Evolutionary conservation across 2,888 invertebrate species (phyloP), one percentile per base, ranked within the genome.

Genomic region (Andrena bucephala): DNA sequence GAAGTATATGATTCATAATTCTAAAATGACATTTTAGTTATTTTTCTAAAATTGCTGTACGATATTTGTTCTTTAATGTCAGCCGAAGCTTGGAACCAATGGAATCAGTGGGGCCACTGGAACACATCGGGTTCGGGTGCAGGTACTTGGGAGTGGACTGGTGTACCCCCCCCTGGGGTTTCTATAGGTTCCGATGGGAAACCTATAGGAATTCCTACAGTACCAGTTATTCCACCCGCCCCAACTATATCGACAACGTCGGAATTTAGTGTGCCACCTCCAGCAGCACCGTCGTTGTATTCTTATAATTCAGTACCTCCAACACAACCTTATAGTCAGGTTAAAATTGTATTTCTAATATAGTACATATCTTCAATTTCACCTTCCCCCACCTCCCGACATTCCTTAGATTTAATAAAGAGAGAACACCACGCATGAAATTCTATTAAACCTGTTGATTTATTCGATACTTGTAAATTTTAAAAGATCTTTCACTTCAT

Each of bases 101-200:
- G 92, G 92, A 91, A 86, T 72, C 93, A 93, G 31, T 94, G 93
- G 94, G 93, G 92, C 68, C 91, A 93, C 80, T 90, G 92, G 90
- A 90, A 92, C 24, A 81, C 90, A 4, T 87, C 92, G 16, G 91
- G 91, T 31, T 89, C 93, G 8, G 90, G 92, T 68, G 84, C 91
- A 36, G 92, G 90, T 48, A 92, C 89, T 63, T 94, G 94, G 94
- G 93, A 94, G 82, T 94, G 94, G 94, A 93, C 91, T 65, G 92
- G 91, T 63, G 92, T 92, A 42, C 91, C 93, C 66, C 92, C 94
- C 1, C 93, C 92, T 20, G 92, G 92, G 71, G 92, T 92, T 31
- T 90, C 91, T 7, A 87, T 93, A 80, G 93, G 92, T 60, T 87
- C 93, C 13, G 94, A 94, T 84, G 93, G 92, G 54, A 94, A 92